Conservation (phyloP, 2,888 invertebrate genomes). For the Drosophila flavopinicola region DNA sequence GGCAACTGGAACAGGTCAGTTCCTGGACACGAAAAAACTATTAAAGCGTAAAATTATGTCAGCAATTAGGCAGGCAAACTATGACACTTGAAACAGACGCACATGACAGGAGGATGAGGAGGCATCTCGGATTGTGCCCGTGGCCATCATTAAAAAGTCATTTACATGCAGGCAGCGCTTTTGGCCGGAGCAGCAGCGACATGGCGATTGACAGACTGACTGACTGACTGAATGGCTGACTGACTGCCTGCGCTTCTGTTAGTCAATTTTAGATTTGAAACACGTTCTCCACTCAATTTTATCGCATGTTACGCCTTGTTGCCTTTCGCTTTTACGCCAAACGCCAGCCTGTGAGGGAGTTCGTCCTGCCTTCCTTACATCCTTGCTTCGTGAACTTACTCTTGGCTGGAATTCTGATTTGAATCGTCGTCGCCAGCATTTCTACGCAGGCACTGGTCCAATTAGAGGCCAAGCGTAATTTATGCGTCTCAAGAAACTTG, state of each 20-base stretch:
- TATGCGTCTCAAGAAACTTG: constrained; percentile 72
- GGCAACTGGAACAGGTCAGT: constrained; percentile 40
- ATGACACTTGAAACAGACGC: constrained; percentile 58
- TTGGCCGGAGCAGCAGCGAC: constrained; percentile 45
- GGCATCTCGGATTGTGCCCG: background rate
- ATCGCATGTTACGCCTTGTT: constrained; percentile 83
- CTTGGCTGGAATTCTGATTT: constrained; percentile 75
- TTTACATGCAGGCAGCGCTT: constrained; percentile 75
- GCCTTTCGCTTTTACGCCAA: constrained; percentile 69
- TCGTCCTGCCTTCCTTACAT: background rate
- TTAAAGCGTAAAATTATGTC: constrained; percentile 71
- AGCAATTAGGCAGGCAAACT: constrained; percentile 72
- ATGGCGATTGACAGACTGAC: constrained; percentile 30
- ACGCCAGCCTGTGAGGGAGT: constrained; percentile 34
- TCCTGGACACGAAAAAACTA: constrained; percentile 63
- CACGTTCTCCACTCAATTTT: constrained; percentile 83
- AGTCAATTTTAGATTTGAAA: constrained; percentile 82
- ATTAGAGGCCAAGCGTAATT: constrained; percentile 77
- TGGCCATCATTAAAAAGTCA: constrained; percentile 76
- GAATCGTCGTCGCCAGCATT: constrained; percentile 57
- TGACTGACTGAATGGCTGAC: constrained; percentile 32
- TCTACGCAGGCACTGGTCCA: constrained; percentile 63
- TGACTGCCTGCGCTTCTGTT: constrained; percentile 54
- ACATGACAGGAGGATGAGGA: constrained; percentile 11
- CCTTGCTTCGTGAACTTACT: constrained; percentile 8